Evolutionary conservation across 2,113 vertebrate genomes (phyloP).

Genomic region (Vireo altiloquus): DNA sequence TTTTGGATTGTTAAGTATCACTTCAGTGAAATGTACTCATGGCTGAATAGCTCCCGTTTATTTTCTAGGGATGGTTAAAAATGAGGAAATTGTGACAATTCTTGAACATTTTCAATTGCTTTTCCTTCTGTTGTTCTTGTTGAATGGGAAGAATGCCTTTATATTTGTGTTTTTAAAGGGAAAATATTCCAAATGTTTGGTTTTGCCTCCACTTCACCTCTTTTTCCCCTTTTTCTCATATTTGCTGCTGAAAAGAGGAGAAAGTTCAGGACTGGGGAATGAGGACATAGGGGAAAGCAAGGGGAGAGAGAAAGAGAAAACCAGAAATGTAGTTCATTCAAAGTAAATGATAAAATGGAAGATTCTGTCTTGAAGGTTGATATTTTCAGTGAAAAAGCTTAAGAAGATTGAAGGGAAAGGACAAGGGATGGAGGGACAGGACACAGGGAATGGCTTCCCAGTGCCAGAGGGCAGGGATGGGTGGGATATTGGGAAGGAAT

Average conservation of each 20-base stretch:
- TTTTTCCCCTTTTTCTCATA: background rate
- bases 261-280: background rate
- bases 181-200: background rate
- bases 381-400: background rate
- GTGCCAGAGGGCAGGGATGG: background rate
- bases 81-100: slow-evolving; percentile 37
- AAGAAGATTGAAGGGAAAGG: background rate
- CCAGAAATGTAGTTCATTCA: background rate
- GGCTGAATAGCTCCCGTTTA: slow-evolving; percentile 48
- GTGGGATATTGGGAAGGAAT: background rate
- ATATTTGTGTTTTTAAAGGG: background rate
- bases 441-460: background rate
- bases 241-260: background rate
- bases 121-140: slow-evolving; percentile 28
- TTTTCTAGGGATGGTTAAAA: slow-evolving; percentile 40
- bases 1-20: slow-evolving; percentile 58
- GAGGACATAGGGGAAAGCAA: background rate
- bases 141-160: slow-evolving; percentile 4
- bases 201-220: background rate
- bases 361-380: background rate
- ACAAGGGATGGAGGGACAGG: background rate
- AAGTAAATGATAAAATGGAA: background rate
- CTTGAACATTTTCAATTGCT: background rate
- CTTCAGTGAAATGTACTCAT: slow-evolving; percentile 45
- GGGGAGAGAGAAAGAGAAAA: background rate